Conservation (phyloP, 2,113 vertebrate species). For the Pelodiscus sinensis region DNA sequence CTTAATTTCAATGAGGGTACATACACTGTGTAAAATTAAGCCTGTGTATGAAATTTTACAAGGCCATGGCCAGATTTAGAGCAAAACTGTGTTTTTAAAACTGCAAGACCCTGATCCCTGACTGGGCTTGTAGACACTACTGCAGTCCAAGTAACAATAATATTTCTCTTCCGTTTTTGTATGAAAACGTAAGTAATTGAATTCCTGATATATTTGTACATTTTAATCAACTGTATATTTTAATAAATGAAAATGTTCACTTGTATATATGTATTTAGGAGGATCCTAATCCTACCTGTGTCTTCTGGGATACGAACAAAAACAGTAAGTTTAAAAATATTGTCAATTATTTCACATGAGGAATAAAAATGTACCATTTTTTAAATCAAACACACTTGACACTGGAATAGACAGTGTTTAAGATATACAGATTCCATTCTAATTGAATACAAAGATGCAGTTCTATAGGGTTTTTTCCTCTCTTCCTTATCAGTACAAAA, state of each 20-base stretch:
- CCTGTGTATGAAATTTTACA: neutral
- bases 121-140: neutral
- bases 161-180: neutral
- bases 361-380: constrained; percentile 25
- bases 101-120: neutral
- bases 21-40: neutral
- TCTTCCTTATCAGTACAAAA: neutral
- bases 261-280: constrained; percentile 76
- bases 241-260: constrained; percentile 35
- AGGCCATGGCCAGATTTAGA: neutral
- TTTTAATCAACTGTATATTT: neutral
- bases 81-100: neutral
- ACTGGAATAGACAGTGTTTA: neutral
- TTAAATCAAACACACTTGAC: neutral
- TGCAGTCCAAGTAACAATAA: neutral
- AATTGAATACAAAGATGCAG: neutral
- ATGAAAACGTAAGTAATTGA: neutral
- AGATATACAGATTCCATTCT: neutral
- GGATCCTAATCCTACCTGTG: constrained; percentile 80
- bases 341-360: neutral
- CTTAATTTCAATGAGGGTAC: neutral
- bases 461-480: neutral
- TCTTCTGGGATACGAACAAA: constrained; percentile 93
- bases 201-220: neutral
- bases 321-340: constrained; percentile 83